Evolutionary conservation across 1,140 invertebrate species (phyloP).

Genomic region (Campoletis sonorensis): DNA sequence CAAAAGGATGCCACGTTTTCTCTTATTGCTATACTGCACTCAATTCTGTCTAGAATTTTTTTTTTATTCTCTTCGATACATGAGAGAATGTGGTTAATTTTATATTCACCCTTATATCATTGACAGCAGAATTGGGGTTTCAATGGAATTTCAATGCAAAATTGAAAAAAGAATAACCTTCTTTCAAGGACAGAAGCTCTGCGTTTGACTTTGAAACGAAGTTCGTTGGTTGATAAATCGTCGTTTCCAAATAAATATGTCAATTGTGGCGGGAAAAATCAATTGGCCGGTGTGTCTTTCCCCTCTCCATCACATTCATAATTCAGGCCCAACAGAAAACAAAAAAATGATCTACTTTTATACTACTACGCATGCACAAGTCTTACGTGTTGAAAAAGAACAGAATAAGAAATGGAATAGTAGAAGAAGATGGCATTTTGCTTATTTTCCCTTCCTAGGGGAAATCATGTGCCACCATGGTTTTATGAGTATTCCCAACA

Average conservation of each 20-base stretch:
- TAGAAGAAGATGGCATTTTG: slow-evolving; percentile 60
- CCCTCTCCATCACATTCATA: background rate
- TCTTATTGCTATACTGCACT: too few species aligned
- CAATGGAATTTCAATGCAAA: too few species aligned
- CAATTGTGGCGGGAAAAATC: background rate
- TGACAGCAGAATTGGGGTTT: too few species aligned
- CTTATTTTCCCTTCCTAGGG: slow-evolving; percentile 65
- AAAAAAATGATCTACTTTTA: background rate
- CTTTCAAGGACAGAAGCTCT: too few species aligned
- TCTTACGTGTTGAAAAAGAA: slow-evolving; percentile 31
- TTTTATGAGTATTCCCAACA: slow-evolving; percentile 66
- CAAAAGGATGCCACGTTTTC: too few species aligned
- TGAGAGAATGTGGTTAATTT: too few species aligned
- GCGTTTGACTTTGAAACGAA: background rate
- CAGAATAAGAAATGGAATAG: slow-evolving; percentile 31
- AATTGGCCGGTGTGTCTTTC: background rate
- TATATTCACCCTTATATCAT: too few species aligned
- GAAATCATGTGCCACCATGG: slow-evolving; percentile 70
- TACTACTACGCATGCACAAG: slow-evolving; percentile 22
- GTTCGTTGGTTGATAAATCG: background rate
- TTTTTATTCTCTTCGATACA: too few species aligned
- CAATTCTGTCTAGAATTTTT: too few species aligned
- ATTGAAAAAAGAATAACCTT: too few species aligned
- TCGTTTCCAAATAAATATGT: background rate
- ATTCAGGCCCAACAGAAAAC: background rate